These are phyloP conservation scores for Acanthosoma haemorrhoidale DNA, from an alignment of 2,888 invertebrate genomes.

Conservation along the genomic window DNA sequence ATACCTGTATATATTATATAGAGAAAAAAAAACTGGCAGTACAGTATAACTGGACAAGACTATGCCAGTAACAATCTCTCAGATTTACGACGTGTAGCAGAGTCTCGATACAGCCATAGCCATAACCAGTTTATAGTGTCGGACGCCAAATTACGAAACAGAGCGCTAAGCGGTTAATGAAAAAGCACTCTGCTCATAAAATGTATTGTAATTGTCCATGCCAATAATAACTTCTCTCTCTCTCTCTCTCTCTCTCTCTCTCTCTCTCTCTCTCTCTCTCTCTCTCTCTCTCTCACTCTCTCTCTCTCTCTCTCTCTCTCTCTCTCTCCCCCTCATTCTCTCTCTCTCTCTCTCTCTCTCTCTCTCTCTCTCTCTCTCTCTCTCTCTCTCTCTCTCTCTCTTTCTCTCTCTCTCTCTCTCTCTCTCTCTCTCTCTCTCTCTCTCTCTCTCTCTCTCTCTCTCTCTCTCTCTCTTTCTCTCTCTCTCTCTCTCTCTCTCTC, in stretches of 20 bases:
- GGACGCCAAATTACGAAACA: no score
- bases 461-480: constrained; percentile 16
- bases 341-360: constrained; percentile 48
- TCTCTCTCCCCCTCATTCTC: constrained; percentile 44
- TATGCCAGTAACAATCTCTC: no score
- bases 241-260: constrained; percentile 3
- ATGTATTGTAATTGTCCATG: no score
- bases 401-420: constrained; percentile 52
- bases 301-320: constrained; percentile 12
- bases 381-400: constrained; percentile 48
- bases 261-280: constrained; percentile 25
- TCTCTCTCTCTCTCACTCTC: constrained; percentile 17
- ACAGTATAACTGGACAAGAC: no score
- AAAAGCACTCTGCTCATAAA: no score
- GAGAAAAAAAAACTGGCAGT: no score
- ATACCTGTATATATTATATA: no score
- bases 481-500: constrained; percentile 4
- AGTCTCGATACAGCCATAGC: no score
- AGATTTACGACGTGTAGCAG: no score
- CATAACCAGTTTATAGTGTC: no score
- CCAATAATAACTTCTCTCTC: neutral
- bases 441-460: constrained; percentile 16
- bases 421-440: constrained; percentile 18
- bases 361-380: constrained; percentile 26
- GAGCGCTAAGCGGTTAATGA: no score